These are phyloP conservation scores for Hormiphora californensis DNA, from an alignment of 37 sponge, comb jelly and placozoan genomes.

Conservation along the genomic window DNA sequence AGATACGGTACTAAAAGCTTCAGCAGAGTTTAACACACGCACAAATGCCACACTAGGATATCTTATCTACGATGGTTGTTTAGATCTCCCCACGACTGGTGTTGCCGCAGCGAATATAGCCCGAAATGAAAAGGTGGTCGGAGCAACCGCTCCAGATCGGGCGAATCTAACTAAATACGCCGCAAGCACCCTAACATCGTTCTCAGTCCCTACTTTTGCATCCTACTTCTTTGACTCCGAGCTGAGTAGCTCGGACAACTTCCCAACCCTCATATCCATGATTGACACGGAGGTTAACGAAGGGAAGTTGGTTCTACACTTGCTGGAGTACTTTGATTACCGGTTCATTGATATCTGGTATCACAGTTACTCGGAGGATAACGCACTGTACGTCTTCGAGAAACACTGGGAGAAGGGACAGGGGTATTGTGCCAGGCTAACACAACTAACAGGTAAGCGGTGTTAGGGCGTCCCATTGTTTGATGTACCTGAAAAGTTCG, in stretches of 20 bases:
- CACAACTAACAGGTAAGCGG: no score
- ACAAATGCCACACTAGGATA: conserved; percentile 30
- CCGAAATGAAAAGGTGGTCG: neutral
- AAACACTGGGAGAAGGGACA: no score
- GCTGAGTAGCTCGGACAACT: neutral
- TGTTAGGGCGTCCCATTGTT: no score
- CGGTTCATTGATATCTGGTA: conserved; percentile 26
- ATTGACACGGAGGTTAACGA: conserved; percentile 3
- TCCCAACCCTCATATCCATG: neutral
- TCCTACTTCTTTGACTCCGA: conserved; percentile 6
- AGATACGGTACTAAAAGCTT: no score
- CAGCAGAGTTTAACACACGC: no score
- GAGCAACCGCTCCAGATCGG: neutral
- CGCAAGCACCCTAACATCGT: no score
- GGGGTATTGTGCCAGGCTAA: no score
- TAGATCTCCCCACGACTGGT: neutral
- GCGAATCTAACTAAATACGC: neutral
- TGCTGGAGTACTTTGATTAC: neutral
- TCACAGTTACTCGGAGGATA: conserved; percentile 18
- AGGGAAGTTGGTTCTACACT: neutral
- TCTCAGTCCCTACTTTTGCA: conserved; percentile 1
- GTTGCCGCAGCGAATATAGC: neutral
- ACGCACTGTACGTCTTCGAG: neutral
- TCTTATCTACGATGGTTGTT: conserved; percentile 10
- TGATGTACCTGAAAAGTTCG: no score